Evolutionary conservation across 1,140 invertebrate species (phyloP).

Genomic region (Trachelipus rathkii): DNA sequence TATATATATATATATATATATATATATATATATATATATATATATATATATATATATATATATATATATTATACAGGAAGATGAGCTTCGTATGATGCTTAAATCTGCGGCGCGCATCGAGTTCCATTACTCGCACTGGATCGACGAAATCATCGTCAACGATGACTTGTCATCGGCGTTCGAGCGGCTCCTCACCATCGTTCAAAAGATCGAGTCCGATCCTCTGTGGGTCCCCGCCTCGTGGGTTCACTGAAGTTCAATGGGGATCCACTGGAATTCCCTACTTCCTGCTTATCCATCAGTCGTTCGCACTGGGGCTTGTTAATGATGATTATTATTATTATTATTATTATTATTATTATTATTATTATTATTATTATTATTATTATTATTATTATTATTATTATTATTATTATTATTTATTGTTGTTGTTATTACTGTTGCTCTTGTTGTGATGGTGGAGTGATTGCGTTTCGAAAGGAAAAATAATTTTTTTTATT

Average conservation of each 20-base stretch:
- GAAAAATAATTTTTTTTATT: too few relatives aligned
- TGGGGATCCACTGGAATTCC: too few relatives aligned
- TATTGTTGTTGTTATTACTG: too few relatives aligned
- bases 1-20: constrained; percentile 14
- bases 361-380: too few relatives aligned
- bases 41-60: constrained; percentile 17
- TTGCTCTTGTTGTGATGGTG: too few relatives aligned
- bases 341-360: too few relatives aligned
- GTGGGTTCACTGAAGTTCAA: constrained; percentile 63
- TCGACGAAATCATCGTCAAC: constrained; percentile 90
- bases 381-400: too few relatives aligned
- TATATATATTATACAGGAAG: constrained; percentile 63
- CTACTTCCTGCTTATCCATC: too few relatives aligned
- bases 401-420: too few relatives aligned
- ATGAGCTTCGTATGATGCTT: constrained; percentile 87
- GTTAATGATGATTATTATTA: too few relatives aligned
- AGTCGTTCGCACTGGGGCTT: too few relatives aligned
- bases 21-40: constrained; percentile 10
- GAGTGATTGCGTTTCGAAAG: too few relatives aligned
- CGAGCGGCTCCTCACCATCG: constrained; percentile 73
- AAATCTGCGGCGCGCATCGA: constrained; percentile 83
- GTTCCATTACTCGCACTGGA: constrained; percentile 88
- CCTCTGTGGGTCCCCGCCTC: constrained; percentile 92
- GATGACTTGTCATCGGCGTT: constrained; percentile 81
- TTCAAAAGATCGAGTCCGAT: constrained; percentile 82